phyloP scores from a whole-genome alignment of 2,888 invertebrate genomes.

The Nemoura dubitans region DNA sequence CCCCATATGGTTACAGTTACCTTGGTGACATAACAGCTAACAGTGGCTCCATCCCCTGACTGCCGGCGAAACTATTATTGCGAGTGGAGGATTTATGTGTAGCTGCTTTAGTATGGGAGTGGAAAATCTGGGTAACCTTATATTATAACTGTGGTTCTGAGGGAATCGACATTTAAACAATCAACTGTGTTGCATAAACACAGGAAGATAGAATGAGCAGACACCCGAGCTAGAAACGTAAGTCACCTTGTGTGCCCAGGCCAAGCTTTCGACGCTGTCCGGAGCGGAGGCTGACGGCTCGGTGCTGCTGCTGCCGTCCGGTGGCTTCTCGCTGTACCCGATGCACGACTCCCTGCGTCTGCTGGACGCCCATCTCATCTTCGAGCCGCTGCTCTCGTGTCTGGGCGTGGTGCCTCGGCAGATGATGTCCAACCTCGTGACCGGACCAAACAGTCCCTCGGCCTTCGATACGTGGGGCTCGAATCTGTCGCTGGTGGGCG shows the following conservation, averaged over 20 bases:
- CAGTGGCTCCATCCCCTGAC: too few species aligned
- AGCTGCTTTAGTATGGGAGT: too few species aligned
- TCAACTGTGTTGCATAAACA: too few species aligned
- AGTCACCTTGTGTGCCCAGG: background rate
- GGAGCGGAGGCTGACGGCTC: constrained; percentile 57
- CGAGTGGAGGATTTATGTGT: too few species aligned
- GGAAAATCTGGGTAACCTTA: too few species aligned
- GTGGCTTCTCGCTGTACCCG: constrained; percentile 74
- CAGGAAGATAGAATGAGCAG: too few species aligned
- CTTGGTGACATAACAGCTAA: too few species aligned
- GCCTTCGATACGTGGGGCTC: constrained; percentile 89
- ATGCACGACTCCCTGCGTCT: constrained; percentile 85
- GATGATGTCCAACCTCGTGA: constrained; percentile 63
- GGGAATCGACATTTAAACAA: too few species aligned
- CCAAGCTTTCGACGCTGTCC: constrained; percentile 61
- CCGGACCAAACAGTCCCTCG: constrained; percentile 57
- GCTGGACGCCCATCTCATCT: constrained; percentile 92
- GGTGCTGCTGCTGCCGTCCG: constrained; percentile 52
- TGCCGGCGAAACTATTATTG: too few species aligned
- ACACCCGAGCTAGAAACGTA: too few species aligned
- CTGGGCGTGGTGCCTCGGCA: constrained; percentile 92
- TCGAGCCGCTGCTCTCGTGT: constrained; percentile 89
- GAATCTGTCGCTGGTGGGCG: constrained; percentile 82
- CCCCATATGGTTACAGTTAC: too few species aligned
- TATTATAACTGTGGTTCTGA: too few species aligned